Conservation (phyloP, 2,113 vertebrate genomes). For the Ceyx margarethae region DNA sequence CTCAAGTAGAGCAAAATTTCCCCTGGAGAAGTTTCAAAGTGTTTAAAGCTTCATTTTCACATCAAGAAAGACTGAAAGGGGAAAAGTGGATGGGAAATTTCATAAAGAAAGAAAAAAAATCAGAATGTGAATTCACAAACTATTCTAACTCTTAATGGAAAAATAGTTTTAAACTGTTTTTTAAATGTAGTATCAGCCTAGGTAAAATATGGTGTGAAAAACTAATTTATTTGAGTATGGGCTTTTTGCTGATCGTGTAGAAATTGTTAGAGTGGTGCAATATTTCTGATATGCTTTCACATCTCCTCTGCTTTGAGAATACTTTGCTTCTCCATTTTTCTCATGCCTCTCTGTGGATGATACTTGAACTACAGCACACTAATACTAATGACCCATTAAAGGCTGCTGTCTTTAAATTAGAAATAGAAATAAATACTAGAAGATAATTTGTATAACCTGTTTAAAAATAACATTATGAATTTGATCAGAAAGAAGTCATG, state of each 20-base stretch:
- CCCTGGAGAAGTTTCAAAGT: not conserved
- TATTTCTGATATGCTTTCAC: not conserved
- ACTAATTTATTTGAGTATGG: not conserved
- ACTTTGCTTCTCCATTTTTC: not conserved
- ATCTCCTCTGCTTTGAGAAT: not conserved
- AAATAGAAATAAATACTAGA: not conserved
- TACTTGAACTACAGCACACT: not conserved
- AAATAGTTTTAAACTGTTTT: not conserved
- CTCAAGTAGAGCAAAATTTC: not conserved
- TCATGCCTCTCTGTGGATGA: not conserved
- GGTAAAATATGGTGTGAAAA: not conserved
- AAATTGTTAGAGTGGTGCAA: not conserved
- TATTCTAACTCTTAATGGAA: not conserved
- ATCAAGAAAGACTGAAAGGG: not conserved
- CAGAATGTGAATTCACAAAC: not conserved
- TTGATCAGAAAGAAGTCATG: not conserved
- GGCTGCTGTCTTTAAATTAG: not conserved
- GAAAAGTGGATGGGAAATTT: not conserved
- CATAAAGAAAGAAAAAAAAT: not conserved
- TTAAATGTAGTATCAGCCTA: not conserved
- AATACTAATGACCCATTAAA: not conserved
- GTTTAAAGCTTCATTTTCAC: not conserved
- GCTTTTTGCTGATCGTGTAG: not conserved
- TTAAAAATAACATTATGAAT: not conserved
- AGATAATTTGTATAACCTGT: not conserved